These are phyloP conservation scores for Urocitellus parryii DNA, from an alignment of 2,113 vertebrate genomes.

Conservation along the genomic window DNA sequence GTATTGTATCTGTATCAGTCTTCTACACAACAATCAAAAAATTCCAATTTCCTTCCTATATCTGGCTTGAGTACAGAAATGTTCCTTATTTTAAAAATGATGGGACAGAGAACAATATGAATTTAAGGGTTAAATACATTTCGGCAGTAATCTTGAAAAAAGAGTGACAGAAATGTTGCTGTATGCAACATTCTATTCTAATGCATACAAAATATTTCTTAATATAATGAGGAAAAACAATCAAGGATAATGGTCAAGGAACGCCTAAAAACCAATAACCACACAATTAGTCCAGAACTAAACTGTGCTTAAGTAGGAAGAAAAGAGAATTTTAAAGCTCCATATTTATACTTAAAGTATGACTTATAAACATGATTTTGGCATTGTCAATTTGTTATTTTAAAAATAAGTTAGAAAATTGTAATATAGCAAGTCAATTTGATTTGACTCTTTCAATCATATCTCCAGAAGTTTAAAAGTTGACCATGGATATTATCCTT, in stretches of 20 bases:
- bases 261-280: slow-evolving; percentile 16
- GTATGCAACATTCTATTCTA: background rate
- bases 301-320: slow-evolving; percentile 61
- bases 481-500: background rate
- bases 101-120: background rate
- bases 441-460: background rate
- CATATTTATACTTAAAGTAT: slow-evolving; percentile 52
- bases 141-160: background rate
- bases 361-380: slow-evolving; percentile 30
- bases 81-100: background rate
- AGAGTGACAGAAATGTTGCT: slow-evolving; percentile 39
- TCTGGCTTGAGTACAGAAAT: accelerated
- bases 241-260: slow-evolving; percentile 51
- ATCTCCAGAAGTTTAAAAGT: slow-evolving; percentile 1
- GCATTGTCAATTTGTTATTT: slow-evolving; percentile 58
- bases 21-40: slow-evolving; percentile 17
- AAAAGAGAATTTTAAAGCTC: slow-evolving; percentile 35
- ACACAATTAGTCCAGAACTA: slow-evolving; percentile 65
- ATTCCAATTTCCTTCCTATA: slow-evolving; percentile 31
- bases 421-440: slow-evolving; percentile 25
- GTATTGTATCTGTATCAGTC: background rate
- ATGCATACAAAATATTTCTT: slow-evolving; percentile 8
- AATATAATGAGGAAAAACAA: slow-evolving; percentile 27
- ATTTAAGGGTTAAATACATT: background rate
- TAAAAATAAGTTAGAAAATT: slow-evolving; percentile 61